Conservation (phyloP, 2,888 invertebrate genomes). For the Encarsia formosa region DNA sequence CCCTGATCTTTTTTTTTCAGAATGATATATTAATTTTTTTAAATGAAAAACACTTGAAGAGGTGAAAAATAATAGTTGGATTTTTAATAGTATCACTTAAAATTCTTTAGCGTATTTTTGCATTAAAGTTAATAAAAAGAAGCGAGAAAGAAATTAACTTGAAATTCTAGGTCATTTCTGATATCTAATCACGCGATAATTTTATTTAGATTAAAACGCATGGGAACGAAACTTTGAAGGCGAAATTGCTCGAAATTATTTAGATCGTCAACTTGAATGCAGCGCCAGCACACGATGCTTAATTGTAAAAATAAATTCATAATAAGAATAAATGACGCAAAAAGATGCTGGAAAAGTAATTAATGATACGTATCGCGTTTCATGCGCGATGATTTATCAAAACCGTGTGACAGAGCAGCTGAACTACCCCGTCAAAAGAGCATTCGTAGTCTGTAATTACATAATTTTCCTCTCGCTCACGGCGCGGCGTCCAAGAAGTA, state of each 20-base stretch:
- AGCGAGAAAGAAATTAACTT: too few relatives aligned
- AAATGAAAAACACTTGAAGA: too few relatives aligned
- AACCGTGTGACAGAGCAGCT: too few relatives aligned
- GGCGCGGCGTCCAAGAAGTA: background rate
- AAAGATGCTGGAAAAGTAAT: constrained; percentile 10
- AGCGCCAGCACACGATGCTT: background rate
- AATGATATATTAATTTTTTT: too few relatives aligned
- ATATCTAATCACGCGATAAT: background rate
- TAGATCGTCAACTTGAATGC: too few relatives aligned
- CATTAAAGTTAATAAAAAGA: too few relatives aligned
- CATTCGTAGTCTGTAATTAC: constrained; percentile 14
- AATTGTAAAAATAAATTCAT: background rate
- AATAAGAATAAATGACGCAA: background rate
- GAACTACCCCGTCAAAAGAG: background rate
- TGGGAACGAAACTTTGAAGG: background rate
- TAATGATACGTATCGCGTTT: constrained; percentile 15
- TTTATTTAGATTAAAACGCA: background rate
- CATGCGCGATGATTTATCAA: too few relatives aligned
- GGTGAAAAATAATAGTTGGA: too few relatives aligned
- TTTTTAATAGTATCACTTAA: too few relatives aligned
- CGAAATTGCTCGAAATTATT: background rate
- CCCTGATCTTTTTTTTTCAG: too few relatives aligned
- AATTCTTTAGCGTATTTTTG: too few relatives aligned
- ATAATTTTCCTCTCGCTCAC: constrained; percentile 14
- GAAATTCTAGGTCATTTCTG: too few relatives aligned